These are phyloP conservation scores for Thecocarcelia acutangulata DNA, from an alignment of 2,888 invertebrate genomes.

Conservation along the genomic window DNA sequence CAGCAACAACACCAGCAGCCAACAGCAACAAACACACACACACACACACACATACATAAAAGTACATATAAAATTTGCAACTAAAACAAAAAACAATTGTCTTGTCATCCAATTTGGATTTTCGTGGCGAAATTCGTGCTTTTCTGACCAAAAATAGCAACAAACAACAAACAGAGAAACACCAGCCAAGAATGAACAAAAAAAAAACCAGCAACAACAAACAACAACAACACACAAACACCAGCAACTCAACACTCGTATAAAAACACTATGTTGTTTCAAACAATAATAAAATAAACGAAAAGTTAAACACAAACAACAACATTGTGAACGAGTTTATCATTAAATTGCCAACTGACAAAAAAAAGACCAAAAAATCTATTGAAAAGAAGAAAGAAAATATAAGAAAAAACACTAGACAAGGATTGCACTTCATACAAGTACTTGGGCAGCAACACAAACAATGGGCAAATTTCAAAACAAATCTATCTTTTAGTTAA, in stretches of 20 bases:
- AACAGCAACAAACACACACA: constrained; percentile 18
- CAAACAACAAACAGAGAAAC: constrained; percentile 46
- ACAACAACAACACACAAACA: constrained; percentile 7
- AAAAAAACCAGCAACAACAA: neutral
- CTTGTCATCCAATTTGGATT: constrained; percentile 67
- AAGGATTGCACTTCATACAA: constrained; percentile 34
- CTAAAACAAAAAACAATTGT: constrained; percentile 59
- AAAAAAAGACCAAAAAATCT: constrained; percentile 11
- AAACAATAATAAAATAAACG: constrained; percentile 43
- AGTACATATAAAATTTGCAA: constrained; percentile 46
- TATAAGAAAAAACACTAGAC: neutral
- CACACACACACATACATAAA: too few species aligned
- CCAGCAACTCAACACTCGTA: neutral
- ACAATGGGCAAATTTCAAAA: constrained; percentile 34
- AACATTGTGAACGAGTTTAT: constrained; percentile 69
- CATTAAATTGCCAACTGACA: constrained; percentile 64
- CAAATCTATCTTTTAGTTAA: constrained; percentile 49
- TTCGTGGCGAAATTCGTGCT: constrained; percentile 67
- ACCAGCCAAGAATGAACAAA: constrained; percentile 27
- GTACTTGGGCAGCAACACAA: constrained; percentile 10
- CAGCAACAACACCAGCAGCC: constrained; percentile 36
- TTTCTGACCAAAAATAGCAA: constrained; percentile 62
- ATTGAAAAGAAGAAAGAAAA: constrained; percentile 23
- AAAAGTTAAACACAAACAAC: constrained; percentile 51
- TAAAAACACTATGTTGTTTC: constrained; percentile 29